A percentile compares a stretch with the other conserved stretches of the same genome.
These are phyloP conservation scores for Darevskia nairensis DNA, from an alignment of 2,797 vertebrate genomes.

Conservation along the genomic window DNA sequence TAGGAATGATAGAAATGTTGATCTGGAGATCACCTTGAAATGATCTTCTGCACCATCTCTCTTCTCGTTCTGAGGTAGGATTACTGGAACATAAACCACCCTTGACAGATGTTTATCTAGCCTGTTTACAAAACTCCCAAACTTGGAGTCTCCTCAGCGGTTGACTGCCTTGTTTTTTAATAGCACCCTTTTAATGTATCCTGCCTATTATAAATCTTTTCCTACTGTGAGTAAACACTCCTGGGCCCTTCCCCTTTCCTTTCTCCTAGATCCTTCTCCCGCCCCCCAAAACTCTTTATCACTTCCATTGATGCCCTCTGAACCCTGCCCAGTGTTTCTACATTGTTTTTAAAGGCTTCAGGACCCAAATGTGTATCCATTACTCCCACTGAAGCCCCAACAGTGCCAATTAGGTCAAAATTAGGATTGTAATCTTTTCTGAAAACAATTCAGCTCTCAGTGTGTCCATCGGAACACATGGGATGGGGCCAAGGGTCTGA, in stretches of 20 bases:
- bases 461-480: neutral
- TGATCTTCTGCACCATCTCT: neutral
- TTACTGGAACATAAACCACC: conserved; percentile 18
- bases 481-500: neutral
- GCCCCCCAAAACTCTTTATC: neutral
- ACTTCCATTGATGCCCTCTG: conserved; percentile 10
- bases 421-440: neutral
- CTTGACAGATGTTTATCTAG: conserved; percentile 39
- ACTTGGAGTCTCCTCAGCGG: neutral
- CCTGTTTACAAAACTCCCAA: conserved; percentile 25
- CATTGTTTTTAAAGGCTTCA: neutral
- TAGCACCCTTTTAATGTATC: conserved; percentile 12
- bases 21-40: neutral
- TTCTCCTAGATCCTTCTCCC: neutral
- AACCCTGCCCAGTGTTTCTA: conserved; percentile 7
- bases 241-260: neutral
- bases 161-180: neutral
- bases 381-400: neutral
- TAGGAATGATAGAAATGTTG: neutral
- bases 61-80: neutral
- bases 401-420: neutral
- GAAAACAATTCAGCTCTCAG: neutral
- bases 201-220: conserved; percentile 30
- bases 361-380: neutral
- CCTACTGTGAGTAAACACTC: conserved; percentile 25